Evolutionary conservation across 2,113 vertebrate species (phyloP).

Genomic region (Hepsetus odoe): DNA sequence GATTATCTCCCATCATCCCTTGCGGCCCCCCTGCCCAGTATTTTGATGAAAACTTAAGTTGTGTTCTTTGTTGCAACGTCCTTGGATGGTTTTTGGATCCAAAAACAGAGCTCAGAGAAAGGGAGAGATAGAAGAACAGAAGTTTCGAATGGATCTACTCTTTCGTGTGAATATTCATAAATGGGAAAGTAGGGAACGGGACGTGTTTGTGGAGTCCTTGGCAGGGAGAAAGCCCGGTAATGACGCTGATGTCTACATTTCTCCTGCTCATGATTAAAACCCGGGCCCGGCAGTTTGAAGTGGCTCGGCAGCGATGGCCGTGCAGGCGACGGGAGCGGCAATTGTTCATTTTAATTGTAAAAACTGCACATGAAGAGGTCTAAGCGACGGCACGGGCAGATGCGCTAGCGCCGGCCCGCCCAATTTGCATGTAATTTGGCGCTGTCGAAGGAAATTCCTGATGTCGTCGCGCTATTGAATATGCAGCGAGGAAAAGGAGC

Average conservation of each 20-base stretch:
- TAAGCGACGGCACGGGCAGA: slow-evolving; percentile 64
- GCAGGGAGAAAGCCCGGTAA: slow-evolving; percentile 25
- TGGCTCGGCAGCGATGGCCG: slow-evolving; percentile 44
- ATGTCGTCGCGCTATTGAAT: slow-evolving; percentile 51
- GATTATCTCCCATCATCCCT: too few species aligned
- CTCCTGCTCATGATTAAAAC: slow-evolving; percentile 59
- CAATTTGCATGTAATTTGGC: slow-evolving; percentile 70
- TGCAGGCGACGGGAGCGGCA: slow-evolving; percentile 48
- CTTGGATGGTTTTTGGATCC: neutral
- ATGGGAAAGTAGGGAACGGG: slow-evolving; percentile 39
- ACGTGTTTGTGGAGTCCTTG: slow-evolving; percentile 40
- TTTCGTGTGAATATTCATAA: slow-evolving; percentile 61
- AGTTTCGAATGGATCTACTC: neutral
- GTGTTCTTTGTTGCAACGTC: neutral
- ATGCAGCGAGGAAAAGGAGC: slow-evolving; percentile 64
- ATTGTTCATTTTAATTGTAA: slow-evolving; percentile 72
- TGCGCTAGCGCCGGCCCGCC: slow-evolving; percentile 58
- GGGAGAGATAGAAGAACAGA: neutral
- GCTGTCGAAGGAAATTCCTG: slow-evolving; percentile 56
- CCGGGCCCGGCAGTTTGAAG: slow-evolving; percentile 61
- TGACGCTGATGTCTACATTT: slow-evolving; percentile 57
- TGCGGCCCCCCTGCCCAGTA: too few species aligned
- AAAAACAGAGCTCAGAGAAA: neutral
- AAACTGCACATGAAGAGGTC: slow-evolving; percentile 55
- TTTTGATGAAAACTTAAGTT: too few species aligned